Evolutionary conservation across 2,797 vertebrate genomes (phyloP).

Genomic region (Oreochromis grahami): DNA sequence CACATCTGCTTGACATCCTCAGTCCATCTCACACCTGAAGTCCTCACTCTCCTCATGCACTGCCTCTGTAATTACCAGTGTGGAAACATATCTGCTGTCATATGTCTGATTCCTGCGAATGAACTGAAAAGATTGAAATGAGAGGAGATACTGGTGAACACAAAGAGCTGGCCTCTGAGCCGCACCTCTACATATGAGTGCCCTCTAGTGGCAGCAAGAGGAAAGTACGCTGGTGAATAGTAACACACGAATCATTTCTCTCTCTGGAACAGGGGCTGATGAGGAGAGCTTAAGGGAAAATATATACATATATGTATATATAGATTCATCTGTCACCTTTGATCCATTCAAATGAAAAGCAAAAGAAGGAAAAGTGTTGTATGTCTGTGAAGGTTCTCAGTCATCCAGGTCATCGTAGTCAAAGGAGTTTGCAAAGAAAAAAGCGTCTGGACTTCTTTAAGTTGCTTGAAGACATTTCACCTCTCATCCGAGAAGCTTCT

Average conservation of each 20-base stretch:
- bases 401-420: too few species aligned
- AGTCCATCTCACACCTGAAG: not conserved
- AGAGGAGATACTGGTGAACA: not conserved
- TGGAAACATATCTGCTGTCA: not conserved
- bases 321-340: conserved; percentile 38
- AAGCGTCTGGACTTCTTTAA: too few species aligned
- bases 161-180: not conserved
- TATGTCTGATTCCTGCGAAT: not conserved
- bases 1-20: not conserved
- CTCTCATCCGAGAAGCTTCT: too few species aligned
- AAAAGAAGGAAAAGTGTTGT: not conserved
- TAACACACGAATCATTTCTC: conserved; percentile 3
- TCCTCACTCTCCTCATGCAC: not conserved
- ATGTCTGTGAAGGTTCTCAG: too few species aligned
- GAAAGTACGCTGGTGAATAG: not conserved
- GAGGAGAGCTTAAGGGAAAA: conserved; percentile 5
- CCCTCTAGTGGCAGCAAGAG: conserved; percentile 58
- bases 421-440: too few species aligned
- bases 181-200: conserved; percentile 35
- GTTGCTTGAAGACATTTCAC: too few species aligned
- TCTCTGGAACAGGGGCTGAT: conserved; percentile 14
- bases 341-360: conserved; percentile 3
- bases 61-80: not conserved
- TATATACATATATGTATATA: not conserved
- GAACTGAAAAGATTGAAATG: not conserved